Conservation (phyloP, 64 coral and sea anemone species). For the Porites australiensis region DNA sequence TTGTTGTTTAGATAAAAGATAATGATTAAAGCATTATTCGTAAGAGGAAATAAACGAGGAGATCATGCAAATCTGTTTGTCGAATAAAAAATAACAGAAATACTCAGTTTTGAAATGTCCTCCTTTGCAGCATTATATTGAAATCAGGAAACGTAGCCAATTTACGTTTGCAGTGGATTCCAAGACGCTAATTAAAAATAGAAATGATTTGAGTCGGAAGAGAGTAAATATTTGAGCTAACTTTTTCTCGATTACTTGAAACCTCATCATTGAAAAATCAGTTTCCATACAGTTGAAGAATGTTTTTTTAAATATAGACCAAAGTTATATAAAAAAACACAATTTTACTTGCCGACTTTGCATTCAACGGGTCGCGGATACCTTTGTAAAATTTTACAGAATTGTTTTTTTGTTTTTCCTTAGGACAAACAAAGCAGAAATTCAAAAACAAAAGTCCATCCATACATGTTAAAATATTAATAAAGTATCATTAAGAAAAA, state of each 20-base stretch:
- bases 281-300: too few species aligned
- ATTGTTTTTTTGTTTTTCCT: not conserved
- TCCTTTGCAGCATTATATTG: not conserved
- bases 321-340: not conserved
- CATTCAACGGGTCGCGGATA: too few species aligned
- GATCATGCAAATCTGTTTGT: too few species aligned
- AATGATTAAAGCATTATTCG: too few species aligned
- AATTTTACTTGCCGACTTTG: not conserved
- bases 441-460: not conserved
- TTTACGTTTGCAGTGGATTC: not conserved
- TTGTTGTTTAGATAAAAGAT: too few species aligned
- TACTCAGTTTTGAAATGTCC: too few species aligned
- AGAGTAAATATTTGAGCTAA: not conserved
- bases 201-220: not conserved
- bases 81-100: too few species aligned
- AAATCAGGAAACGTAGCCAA: not conserved
- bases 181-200: not conserved
- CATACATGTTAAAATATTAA: not conserved
- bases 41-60: too few species aligned
- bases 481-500: conserved; percentile 6
- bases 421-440: not conserved
- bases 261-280: not conserved
- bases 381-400: not conserved
- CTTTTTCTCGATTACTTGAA: not conserved
- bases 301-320: not conserved